These are phyloP conservation scores for Forbesichthys agassizii DNA, from an alignment of 2,113 vertebrate species.

Conservation along the genomic window DNA sequence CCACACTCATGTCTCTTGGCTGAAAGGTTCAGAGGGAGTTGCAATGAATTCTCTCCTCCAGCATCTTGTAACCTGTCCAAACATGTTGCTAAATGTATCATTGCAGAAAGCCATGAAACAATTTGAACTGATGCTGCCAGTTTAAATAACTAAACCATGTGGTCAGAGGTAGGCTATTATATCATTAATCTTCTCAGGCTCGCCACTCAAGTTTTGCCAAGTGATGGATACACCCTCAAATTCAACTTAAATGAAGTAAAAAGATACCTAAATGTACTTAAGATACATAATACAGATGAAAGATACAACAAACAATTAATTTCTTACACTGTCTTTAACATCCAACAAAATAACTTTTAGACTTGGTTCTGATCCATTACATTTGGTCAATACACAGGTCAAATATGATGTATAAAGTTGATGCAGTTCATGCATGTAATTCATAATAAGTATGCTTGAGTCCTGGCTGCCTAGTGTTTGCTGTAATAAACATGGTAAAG, in stretches of 20 bases:
- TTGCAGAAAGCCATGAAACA: slow-evolving; percentile 81
- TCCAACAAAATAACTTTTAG: neutral
- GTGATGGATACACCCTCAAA: slow-evolving; percentile 72
- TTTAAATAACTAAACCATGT: slow-evolving; percentile 80
- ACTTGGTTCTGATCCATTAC: slow-evolving; percentile 4
- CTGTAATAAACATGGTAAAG: slow-evolving; percentile 64
- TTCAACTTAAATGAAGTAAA: slow-evolving; percentile 67
- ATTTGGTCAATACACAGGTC: slow-evolving; percentile 4
- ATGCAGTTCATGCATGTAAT: slow-evolving; percentile 42
- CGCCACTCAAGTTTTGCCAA: slow-evolving; percentile 70
- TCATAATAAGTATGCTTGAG: slow-evolving; percentile 41
- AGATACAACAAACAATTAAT: slow-evolving; percentile 49
- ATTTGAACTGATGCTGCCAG: slow-evolving; percentile 82
- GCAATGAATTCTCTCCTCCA: slow-evolving; percentile 59
- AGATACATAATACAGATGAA: slow-evolving; percentile 67
- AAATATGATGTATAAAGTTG: slow-evolving; percentile 6
- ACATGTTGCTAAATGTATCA: slow-evolving; percentile 77
- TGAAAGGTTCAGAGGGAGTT: slow-evolving; percentile 67
- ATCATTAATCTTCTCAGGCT: slow-evolving; percentile 75
- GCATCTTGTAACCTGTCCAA: slow-evolving; percentile 69
- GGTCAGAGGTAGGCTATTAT: slow-evolving; percentile 76
- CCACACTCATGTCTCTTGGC: slow-evolving; percentile 63
- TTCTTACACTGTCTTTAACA: slow-evolving; percentile 45
- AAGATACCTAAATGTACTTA: slow-evolving; percentile 65
- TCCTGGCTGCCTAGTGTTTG: slow-evolving; percentile 64